phyloP scores from a whole-genome alignment of 2,888 invertebrate species.

The Neelides folsomi region DNA sequence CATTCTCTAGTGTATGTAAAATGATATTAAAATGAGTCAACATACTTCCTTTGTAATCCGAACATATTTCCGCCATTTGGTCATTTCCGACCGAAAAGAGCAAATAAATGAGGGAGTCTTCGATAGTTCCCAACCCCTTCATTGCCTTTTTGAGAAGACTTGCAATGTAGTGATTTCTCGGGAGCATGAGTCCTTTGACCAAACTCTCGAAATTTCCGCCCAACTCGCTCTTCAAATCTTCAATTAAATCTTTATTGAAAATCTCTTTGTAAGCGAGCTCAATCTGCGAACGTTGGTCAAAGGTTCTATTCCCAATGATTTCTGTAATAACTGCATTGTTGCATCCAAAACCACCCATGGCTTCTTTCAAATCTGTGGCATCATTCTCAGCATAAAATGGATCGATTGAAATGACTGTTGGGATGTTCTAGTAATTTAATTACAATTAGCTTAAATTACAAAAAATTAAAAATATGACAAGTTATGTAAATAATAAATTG shows the following conservation, averaged over 20 bases:
- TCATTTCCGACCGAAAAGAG: slow-evolving; percentile 39
- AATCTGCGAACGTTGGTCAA: slow-evolving; percentile 26
- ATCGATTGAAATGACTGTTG: slow-evolving; percentile 21
- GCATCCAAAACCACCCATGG: slow-evolving; percentile 31
- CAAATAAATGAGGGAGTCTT: slow-evolving; percentile 39
- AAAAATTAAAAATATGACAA: too few species aligned
- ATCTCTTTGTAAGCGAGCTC: slow-evolving; percentile 26
- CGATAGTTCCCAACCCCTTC: slow-evolving; percentile 39
- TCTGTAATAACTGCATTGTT: slow-evolving; percentile 27
- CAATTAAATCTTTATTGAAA: slow-evolving; percentile 35
- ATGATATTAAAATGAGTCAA: too few species aligned
- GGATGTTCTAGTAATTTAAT: slow-evolving; percentile 16
- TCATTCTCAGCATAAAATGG: slow-evolving; percentile 29
- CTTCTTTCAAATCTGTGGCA: slow-evolving; percentile 24
- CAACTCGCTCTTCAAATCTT: slow-evolving; percentile 39
- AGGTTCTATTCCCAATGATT: slow-evolving; percentile 23
- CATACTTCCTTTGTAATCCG: slow-evolving; percentile 32
- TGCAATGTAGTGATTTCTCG: slow-evolving; percentile 39
- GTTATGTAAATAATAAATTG: too few species aligned
- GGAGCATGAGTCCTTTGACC: slow-evolving; percentile 39
- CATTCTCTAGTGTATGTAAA: too few species aligned
- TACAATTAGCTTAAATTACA: too few species aligned
- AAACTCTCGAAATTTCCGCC: slow-evolving; percentile 41
- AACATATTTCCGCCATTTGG: slow-evolving; percentile 33
- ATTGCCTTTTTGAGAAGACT: slow-evolving; percentile 40